phyloP scores from a whole-genome alignment of 2,797 vertebrate genomes.

The Telmatherina bonti region DNA sequence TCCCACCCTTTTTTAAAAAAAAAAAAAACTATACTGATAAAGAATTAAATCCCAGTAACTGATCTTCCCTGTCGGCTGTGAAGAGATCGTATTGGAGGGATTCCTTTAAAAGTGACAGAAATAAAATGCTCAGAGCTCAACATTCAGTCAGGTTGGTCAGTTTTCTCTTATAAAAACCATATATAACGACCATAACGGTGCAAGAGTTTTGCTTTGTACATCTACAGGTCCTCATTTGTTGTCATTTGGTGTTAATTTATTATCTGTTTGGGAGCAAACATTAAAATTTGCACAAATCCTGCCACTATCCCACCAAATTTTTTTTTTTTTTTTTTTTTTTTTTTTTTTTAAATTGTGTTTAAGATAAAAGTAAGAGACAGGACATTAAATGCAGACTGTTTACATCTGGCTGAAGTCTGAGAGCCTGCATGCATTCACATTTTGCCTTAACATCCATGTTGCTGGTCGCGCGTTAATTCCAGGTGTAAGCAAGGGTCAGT shows the following conservation, averaged over 20 bases:
- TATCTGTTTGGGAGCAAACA: neutral
- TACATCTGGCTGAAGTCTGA: neutral
- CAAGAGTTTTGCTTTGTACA: neutral
- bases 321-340: neutral
- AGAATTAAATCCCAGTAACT: neutral
- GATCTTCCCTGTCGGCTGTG: neutral
- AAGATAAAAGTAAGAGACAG: too few relatives aligned
- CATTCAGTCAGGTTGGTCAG: neutral
- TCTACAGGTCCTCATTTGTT: neutral
- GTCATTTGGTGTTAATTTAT: neutral
- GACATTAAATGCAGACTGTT: neutral
- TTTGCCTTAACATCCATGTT: neutral
- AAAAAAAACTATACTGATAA: conserved; percentile 2
- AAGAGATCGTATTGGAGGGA: neutral
- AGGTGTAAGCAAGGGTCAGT: neutral
- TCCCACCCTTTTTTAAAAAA: neutral
- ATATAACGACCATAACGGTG: neutral
- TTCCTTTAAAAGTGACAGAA: too few relatives aligned
- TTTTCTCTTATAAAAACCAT: too few relatives aligned
- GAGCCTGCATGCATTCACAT: neutral
- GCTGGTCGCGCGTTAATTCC: too few relatives aligned
- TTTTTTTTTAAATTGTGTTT: neutral
- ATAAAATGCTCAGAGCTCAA: neutral
- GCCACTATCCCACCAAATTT: neutral
- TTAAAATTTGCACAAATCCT: too few relatives aligned